Evolutionary conservation across 2,888 invertebrate genomes (phyloP), one percentile per base, ranked within the genome.

Genomic region (Lasius platythorax): DNA sequence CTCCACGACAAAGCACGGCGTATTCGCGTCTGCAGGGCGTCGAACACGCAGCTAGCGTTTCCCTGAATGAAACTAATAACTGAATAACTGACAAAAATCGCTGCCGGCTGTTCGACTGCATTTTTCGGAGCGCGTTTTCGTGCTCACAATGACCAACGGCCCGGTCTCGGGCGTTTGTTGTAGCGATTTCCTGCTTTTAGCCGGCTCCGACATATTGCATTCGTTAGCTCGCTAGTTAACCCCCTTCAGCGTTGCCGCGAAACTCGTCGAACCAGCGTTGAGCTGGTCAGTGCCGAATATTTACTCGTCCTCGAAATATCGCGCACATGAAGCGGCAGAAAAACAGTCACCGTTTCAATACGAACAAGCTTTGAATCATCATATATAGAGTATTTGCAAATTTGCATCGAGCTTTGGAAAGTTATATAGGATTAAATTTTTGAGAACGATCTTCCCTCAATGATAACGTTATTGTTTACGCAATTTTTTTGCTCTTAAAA

Each of bases 61-160:
- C 84, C 73, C 87, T 89, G 92, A 93, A 93, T 92, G 90, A 89
- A 92, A 92, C 93, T 93, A 92, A 93, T 93, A 93, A 93, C 93
- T 91, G 93, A 91, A 93, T 92, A 92, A 92, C 93, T 87, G 92
- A 91, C 92, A 92, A 93, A 93, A 93, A 93, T 92, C 88, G 92
- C 93, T 93, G 88, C 91, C 89, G 92, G 93, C 92, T 91, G 93
- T 92, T 91, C 89, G 86, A 91, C 89, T 92, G 92, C 91, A 92
- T 93, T 93, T 81, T 81, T 91, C 83, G 87, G 83, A 74, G 83
- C 79, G 81, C 88, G 86, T 89, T 90, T 87, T 86, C 83, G 82
- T 85, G 88, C 86, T 86, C 87, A 91, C 91, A 91, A 91, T 91
- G 85, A 86, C 81, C 81, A 37, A 74, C 70, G 67, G 74, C 18